These are phyloP conservation scores for Condylura cristata DNA, from an alignment of 2,113 vertebrate species.

Conservation along the genomic window DNA sequence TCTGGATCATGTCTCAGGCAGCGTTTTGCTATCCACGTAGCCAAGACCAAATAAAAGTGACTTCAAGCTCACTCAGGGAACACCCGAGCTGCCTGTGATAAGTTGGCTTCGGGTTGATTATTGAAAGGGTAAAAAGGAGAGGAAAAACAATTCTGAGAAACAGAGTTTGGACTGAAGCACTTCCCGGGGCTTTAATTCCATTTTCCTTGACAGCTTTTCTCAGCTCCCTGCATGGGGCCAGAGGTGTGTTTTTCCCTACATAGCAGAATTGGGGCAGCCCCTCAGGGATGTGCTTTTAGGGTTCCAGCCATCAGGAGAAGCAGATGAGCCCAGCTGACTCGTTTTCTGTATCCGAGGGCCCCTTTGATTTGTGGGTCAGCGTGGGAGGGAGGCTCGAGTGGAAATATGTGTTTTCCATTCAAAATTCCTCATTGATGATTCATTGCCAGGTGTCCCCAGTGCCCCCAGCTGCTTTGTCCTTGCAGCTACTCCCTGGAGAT, in stretches of 20 bases:
- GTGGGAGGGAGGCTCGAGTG: not conserved
- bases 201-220: not conserved
- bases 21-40: slow-evolving; percentile 15
- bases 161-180: not conserved
- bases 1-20: slow-evolving; percentile 67
- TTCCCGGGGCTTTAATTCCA: accelerated
- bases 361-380: not conserved
- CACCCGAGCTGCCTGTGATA: not conserved
- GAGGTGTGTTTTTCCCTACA: not conserved
- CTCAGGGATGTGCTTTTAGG: not conserved
- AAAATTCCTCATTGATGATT: slow-evolving; percentile 41
- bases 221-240: not conserved
- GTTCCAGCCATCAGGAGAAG: not conserved
- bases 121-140: not conserved
- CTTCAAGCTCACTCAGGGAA: not conserved
- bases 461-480: not conserved
- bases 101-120: not conserved
- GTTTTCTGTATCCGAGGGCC: not conserved
- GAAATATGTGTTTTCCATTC: slow-evolving; percentile 29
- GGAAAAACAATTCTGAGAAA: not conserved
- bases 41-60: slow-evolving; percentile 48
- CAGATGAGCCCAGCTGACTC: not conserved
- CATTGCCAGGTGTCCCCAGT: not conserved
- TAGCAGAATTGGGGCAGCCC: not conserved
- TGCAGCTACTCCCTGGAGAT: not conserved